Evolutionary conservation across 1,140 invertebrate genomes (phyloP), one percentile per base, ranked within the genome.

Genomic region (Drosophila auraria): DNA sequence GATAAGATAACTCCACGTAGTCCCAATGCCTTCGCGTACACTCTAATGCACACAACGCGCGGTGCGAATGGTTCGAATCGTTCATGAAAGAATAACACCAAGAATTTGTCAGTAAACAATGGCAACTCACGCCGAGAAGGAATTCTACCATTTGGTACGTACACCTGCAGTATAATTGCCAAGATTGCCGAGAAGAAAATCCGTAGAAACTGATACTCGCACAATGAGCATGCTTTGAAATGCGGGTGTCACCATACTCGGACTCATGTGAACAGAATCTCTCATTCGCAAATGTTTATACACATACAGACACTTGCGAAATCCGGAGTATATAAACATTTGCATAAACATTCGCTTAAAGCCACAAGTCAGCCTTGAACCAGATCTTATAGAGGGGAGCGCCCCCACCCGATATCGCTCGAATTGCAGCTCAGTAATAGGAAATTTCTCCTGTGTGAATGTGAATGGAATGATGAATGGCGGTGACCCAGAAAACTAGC

Each of bases 61-160:
- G 50, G 23, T 36, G 63, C 68, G 64, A 57, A 69, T 57, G 64
- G 45, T 69, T 71, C 64, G 50, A 71, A 27, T 69, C 57, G 68
- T 69, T 69, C 68, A 71, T 57, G 50, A 30, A 38, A 71, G 42
- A 40, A n/a, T 42, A 57, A 53, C 76, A 25, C 54, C 25, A 45
- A 56, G 33, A 30, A 70, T 42, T 57, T 25, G 42, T 50, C 57
- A 68, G 20, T 30, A 79, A 71, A 78, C 74, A 79, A 80, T 73
- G 77, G 70, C 77, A 71, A 79, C 62, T 42, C 77, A 60, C 50
- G 78, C 76, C 42, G 77, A 79, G 62, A 80, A 80, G 60, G 77
- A 79, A 14, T 79, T 79, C 49, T 79, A 71, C 53, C 58, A 70
- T 36, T 53, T 79, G 66, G 77, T 79, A 79, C 3, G 75, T 71